Conservation (phyloP, 35 echinoderm and acorn worm species). For the Acanthaster planci region DNA sequence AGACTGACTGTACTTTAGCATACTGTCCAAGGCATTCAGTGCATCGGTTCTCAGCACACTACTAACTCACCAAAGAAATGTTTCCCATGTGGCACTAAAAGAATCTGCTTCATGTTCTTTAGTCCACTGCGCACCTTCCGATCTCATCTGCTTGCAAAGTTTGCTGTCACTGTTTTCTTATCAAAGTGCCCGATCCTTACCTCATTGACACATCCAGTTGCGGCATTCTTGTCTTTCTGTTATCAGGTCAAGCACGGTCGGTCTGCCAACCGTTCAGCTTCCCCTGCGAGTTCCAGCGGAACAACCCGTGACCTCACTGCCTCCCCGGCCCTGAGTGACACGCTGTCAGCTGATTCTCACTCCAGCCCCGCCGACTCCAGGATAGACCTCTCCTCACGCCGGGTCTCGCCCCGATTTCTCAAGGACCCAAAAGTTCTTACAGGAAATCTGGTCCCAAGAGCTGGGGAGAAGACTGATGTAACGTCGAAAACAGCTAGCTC, state of each 20-base stretch:
- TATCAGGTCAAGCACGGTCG: constrained; percentile 36
- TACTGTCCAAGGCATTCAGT: too few relatives aligned
- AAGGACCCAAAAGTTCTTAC: not conserved
- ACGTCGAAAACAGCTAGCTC: too few relatives aligned
- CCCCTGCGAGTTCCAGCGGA: constrained; percentile 18
- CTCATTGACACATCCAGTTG: too few relatives aligned
- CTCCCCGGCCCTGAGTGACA: constrained; percentile 61
- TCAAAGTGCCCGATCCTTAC: too few relatives aligned
- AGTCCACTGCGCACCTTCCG: too few relatives aligned
- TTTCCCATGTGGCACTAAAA: too few relatives aligned
- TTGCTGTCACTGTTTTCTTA: too few relatives aligned
- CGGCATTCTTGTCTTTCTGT: constrained; percentile 18
- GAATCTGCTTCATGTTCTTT: too few relatives aligned
- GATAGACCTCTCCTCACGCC: not conserved
- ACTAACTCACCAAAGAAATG: too few relatives aligned
- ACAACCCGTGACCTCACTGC: constrained; percentile 11
- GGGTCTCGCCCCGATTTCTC: not conserved
- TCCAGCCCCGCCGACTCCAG: not conserved
- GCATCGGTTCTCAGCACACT: too few relatives aligned
- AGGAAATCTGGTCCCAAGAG: not conserved
- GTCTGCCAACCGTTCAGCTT: constrained; percentile 4
- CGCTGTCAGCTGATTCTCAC: constrained; percentile 6
- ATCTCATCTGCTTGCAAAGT: too few relatives aligned
- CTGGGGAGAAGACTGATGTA: constrained; percentile 11
- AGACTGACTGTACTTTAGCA: too few relatives aligned